Evolutionary conservation across 1,140 invertebrate genomes (phyloP).

Genomic region (Zaprionus africanus): DNA sequence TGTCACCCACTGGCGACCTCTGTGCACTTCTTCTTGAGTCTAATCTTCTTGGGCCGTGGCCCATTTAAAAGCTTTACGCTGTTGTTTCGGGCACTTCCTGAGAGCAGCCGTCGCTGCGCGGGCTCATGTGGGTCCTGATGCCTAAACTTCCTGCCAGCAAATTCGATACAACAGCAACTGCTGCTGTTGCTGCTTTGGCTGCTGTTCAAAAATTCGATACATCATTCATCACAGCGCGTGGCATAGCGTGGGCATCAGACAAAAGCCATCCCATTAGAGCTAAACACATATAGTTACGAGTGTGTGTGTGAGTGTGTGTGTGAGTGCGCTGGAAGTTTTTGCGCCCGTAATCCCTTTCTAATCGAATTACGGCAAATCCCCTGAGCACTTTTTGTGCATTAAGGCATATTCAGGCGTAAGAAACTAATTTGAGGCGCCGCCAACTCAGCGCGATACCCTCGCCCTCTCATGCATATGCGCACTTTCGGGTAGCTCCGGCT

Average conservation of each 20-base stretch:
- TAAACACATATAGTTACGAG: constrained; percentile 19
- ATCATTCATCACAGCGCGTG: constrained; percentile 78
- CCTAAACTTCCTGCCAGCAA: constrained; percentile 49
- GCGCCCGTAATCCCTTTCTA: constrained; percentile 74
- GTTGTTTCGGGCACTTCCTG: constrained; percentile 71
- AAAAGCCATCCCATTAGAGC: constrained; percentile 57
- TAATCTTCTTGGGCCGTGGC: constrained; percentile 54
- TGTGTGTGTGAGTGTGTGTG: not conserved
- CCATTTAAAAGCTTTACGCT: constrained; percentile 78
- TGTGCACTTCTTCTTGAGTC: constrained; percentile 20
- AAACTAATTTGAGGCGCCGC: constrained; percentile 74
- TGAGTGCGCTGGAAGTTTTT: constrained; percentile 39
- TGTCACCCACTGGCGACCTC: constrained; percentile 34
- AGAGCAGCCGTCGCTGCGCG: constrained; percentile 14
- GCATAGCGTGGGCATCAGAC: constrained; percentile 28
- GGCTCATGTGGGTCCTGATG: constrained; percentile 31
- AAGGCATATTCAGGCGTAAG: constrained; percentile 81
- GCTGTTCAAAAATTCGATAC: constrained; percentile 77
- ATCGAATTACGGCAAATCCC: constrained; percentile 79
- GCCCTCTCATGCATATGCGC: constrained; percentile 69
- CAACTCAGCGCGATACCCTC: constrained; percentile 48
- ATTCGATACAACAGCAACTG: constrained; percentile 41
- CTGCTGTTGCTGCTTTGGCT: constrained; percentile 28
- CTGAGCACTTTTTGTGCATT: constrained; percentile 66
- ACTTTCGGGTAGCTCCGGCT: constrained; percentile 43